Evolutionary conservation across 2,797 vertebrate genomes (phyloP).

Genomic region (Enteromius treurensis): DNA sequence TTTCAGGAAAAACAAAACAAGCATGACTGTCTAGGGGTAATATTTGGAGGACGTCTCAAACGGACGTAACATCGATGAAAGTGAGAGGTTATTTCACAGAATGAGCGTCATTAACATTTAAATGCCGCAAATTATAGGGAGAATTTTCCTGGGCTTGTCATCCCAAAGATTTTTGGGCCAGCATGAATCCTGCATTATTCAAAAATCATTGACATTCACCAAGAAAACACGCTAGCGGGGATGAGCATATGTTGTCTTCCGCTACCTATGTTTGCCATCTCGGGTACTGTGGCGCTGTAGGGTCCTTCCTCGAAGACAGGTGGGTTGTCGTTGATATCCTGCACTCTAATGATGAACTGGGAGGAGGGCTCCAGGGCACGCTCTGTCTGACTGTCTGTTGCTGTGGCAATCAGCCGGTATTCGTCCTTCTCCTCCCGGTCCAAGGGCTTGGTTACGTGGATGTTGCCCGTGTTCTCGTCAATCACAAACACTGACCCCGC

Average conservation of each 20-base stretch:
- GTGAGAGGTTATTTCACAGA: conserved; percentile 20
- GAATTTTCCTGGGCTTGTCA: conserved; percentile 29
- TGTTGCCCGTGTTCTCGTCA: conserved; percentile 91
- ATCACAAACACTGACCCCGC: conserved; percentile 92
- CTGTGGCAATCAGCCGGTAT: conserved; percentile 88
- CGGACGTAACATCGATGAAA: conserved; percentile 22
- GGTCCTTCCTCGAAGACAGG: conserved; percentile 88
- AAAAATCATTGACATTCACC: conserved; percentile 32
- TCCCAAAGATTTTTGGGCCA: background rate
- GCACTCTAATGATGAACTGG: conserved; percentile 91
- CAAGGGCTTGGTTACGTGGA: conserved; percentile 91
- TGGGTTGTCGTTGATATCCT: conserved; percentile 93
- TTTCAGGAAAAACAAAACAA: conserved; percentile 37
- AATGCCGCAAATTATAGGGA: conserved; percentile 27
- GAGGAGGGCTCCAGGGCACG: conserved; percentile 90
- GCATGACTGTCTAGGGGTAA: conserved; percentile 14
- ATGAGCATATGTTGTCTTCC: background rate
- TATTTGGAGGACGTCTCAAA: conserved; percentile 27
- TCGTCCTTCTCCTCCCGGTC: conserved; percentile 92
- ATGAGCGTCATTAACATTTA: conserved; percentile 38
- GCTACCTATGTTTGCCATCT: conserved; percentile 92
- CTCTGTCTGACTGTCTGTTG: conserved; percentile 87
- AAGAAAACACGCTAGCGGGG: background rate
- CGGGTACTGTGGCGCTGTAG: conserved; percentile 87
- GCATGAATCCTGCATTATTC: conserved; percentile 25